Base-by-base conservation (phyloP, 2,113 vertebrate genomes). In the Odocoileus virginianus region DNA sequence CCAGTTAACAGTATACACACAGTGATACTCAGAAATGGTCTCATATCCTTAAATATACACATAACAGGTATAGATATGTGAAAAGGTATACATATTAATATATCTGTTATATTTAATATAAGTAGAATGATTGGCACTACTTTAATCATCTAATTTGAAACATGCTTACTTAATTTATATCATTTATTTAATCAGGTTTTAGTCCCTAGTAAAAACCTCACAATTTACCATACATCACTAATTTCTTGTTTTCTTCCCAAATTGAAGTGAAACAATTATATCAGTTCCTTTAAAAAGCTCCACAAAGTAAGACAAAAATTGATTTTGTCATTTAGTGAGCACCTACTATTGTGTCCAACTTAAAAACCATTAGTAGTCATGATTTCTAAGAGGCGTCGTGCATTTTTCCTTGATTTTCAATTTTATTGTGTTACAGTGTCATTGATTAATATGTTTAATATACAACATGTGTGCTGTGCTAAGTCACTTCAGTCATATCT, bases 141-240 rank as follows among this genome's bases (percentile, higher is more conserved):
- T 0, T 0, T 97, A 67, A 52, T 60, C n/a, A 90, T 97, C 79
- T 87, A 40, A 93, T 95, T 97, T 90, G 45, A 79, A 91, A 89
- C 54, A 84, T 28, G 67, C 95, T 96, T 2, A 84, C 61, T 91
- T 94, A 97, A 40, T 52, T 93, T 93, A 5, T 33, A 96, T 95
- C 87, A 94, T 84, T 64, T 57, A 55, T 4, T 57, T 93, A 52
- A 88, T 97, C 1, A 95, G 28, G 6, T 30, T 25, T 87, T 89
- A 90, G 27, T 95, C 96, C 55, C 45, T 96, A 12, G 3, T 89
- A 15, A 43, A 71, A 93, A 86, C 6, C 17, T 96, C 96, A 91
- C 27, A 94, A 88, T 97, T 97, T 97, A 67, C 25, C 23, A 50
- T 43, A 2, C 1, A 1, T 93, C 90, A 90, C 36, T 87, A 87